Base-by-base conservation (phyloP, 1,140 invertebrate species). In the Dryas iulia region DNA sequence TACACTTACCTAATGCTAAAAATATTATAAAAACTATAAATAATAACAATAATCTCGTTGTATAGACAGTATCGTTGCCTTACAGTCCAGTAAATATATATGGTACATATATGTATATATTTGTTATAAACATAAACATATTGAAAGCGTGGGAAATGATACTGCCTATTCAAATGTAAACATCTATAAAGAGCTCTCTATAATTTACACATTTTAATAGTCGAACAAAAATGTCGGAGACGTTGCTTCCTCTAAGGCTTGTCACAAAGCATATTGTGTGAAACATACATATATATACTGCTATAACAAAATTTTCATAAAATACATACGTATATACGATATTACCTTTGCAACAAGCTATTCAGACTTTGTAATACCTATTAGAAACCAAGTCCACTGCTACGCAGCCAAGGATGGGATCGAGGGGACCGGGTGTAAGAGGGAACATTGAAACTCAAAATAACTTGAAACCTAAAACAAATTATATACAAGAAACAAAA, bases 331-430 rank as follows among this genome's bases (percentile, higher is more conserved):
- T 79, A 75, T 77, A 81, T 77, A 73, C 60, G 58, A 74, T 76
- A 74, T 86, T 88, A 89, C 87, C 89, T 89, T 90, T 87, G 85
- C 81, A 84, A 91, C 85, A 91, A 91, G 86, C 86, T 84, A 85
- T 84, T 74, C 73, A 73, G 78, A 70, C 73, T 79, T 80, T 80
- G 71, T 74, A 71, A 85, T 79, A 86, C 82, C 80, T 85, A 89
- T 78, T 81, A 86, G 89, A 91, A 89, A 91, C 87, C 85, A 91
- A 91, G 83, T 86, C 87, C 89, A 90, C 86, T 86, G 89, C 89
- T 90, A 91, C 84, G 81, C 84, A 87, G 87, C 85, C 85, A 82
- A 71, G 76, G 83, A 65, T 62, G n/a, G 24, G 63, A 2, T 24
- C 11, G 2, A 0, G 3, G 24, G 23, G 53, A 7, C 10, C 53